These are phyloP conservation scores for Volucella inflata DNA, from an alignment of 2,888 invertebrate genomes.

Conservation along the genomic window DNA sequence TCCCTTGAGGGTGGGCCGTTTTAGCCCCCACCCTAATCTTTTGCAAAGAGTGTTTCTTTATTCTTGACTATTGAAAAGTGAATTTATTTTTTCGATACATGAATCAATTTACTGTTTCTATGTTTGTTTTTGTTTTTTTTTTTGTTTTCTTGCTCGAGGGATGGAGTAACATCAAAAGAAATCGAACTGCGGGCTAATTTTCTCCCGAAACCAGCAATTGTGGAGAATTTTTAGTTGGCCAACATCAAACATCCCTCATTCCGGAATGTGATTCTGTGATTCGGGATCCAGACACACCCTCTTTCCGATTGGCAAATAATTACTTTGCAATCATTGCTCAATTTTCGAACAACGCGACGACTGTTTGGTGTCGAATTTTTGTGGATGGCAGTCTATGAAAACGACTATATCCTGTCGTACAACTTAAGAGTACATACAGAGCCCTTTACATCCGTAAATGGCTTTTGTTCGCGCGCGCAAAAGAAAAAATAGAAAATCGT, in stretches of 20 bases:
- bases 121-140: conserved; percentile 1
- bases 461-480: conserved; percentile 9
- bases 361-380: background rate
- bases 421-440: background rate
- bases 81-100: conserved; percentile 59
- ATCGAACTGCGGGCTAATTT: conserved; percentile 41
- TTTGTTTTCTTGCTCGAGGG: conserved; percentile 20
- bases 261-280: conserved; percentile 41
- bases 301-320: conserved; percentile 75
- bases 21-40: background rate
- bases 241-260: conserved; percentile 69
- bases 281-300: background rate
- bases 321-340: conserved; percentile 73
- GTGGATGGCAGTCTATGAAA: background rate
- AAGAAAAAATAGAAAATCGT: conserved; percentile 57
- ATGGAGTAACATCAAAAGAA: conserved; percentile 52
- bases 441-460: conserved; percentile 1
- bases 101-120: conserved; percentile 48
- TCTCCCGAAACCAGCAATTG: conserved; percentile 36
- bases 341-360: conserved; percentile 46
- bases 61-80: conserved; percentile 45
- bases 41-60: conserved; percentile 11
- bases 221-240: conserved; percentile 36
- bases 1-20: conserved; percentile 53
- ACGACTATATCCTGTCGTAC: no score